Percentiles rank a stretch among this genome's conserved stretches.
phyloP scores from a whole-genome alignment of 2,888 invertebrate genomes.

The Phalera bucephala region DNA sequence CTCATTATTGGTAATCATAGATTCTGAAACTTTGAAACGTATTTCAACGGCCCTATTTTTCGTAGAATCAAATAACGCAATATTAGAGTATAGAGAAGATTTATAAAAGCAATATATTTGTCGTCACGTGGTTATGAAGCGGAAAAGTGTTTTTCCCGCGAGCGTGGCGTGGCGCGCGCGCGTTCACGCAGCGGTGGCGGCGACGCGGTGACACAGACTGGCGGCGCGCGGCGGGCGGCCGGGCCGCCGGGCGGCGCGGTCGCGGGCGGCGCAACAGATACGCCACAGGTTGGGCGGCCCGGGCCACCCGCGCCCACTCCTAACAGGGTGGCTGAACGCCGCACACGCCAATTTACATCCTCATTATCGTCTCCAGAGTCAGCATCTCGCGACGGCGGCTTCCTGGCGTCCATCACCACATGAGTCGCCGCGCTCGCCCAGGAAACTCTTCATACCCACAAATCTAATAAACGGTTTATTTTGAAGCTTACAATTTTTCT shows the following conservation, averaged over 20 bases:
- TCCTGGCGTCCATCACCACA: slow-evolving; percentile 29
- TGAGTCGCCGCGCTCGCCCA: slow-evolving; percentile 23
- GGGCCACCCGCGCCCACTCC: slow-evolving; percentile 52
- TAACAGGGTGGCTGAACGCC: slow-evolving; percentile 36
- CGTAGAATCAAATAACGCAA: slow-evolving; percentile 2
- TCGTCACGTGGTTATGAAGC: slow-evolving; percentile 59
- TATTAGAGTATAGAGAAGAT: slow-evolving; percentile 24
- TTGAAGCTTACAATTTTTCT: slow-evolving; percentile 25
- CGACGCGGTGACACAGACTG: slow-evolving; percentile 41
- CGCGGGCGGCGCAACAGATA: slow-evolving; percentile 77
- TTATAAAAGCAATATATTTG: slow-evolving; percentile 24
- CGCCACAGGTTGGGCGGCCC: slow-evolving; percentile 80
- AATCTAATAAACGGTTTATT: slow-evolving; percentile 33
- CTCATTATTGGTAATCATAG: too few species aligned
- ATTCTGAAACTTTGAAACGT: too few species aligned
- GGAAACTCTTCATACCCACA: slow-evolving; percentile 16
- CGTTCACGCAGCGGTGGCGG: slow-evolving; percentile 27
- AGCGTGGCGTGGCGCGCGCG: slow-evolving; percentile 22
- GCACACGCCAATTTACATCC: slow-evolving; percentile 71
- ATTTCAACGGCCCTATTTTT: not conserved
- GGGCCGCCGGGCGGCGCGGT: slow-evolving; percentile 39
- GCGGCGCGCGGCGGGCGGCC: slow-evolving; percentile 31
- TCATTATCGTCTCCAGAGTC: slow-evolving; percentile 65
- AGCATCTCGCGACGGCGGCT: slow-evolving; percentile 41
- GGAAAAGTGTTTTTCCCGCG: slow-evolving; percentile 47